Percentiles rank a stretch among this genome's conserved stretches.
Evolutionary conservation across 2,888 invertebrate genomes (phyloP).

Genomic region (Pseudoips prasinana): DNA sequence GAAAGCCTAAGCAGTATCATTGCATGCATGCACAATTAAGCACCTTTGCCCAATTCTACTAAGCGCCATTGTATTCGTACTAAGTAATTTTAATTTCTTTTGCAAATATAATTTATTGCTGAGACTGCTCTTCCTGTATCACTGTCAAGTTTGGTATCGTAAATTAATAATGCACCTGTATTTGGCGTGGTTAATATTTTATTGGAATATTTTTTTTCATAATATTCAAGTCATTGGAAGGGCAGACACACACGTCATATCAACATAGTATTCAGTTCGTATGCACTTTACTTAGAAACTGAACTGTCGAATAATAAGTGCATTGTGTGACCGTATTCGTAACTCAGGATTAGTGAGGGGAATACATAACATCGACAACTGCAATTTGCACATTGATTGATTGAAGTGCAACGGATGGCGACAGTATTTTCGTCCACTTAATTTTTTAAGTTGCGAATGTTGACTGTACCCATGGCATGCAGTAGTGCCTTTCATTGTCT

Average conservation of each 20-base stretch:
- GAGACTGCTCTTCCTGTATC: background rate
- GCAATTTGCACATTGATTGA: constrained; percentile 57
- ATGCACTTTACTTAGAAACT: constrained; percentile 79
- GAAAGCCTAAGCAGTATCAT: too few relatives aligned
- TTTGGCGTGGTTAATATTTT: constrained; percentile 7
- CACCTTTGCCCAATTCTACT: too few relatives aligned
- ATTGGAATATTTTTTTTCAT: constrained; percentile 26
- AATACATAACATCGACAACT: constrained; percentile 72
- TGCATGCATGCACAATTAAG: too few relatives aligned
- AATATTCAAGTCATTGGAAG: constrained; percentile 61
- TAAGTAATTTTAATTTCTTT: too few relatives aligned
- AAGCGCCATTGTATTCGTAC: too few relatives aligned
- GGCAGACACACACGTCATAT: constrained; percentile 68
- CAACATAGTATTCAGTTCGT: constrained; percentile 62
- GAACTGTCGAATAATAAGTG: constrained; percentile 80
- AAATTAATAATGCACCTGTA: constrained; percentile 20
- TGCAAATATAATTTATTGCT: constrained; percentile 10
- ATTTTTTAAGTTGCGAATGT: too few relatives aligned
- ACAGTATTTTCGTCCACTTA: too few relatives aligned
- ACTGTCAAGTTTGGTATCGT: too few relatives aligned
- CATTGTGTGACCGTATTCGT: constrained; percentile 78
- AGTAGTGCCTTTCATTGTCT: too few relatives aligned
- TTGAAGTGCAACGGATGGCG: too few relatives aligned
- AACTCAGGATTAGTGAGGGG: constrained; percentile 74
- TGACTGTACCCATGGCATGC: too few relatives aligned